Base-by-base conservation (phyloP, 2,888 invertebrate species). In the Diaprepes abbreviatus region DNA sequence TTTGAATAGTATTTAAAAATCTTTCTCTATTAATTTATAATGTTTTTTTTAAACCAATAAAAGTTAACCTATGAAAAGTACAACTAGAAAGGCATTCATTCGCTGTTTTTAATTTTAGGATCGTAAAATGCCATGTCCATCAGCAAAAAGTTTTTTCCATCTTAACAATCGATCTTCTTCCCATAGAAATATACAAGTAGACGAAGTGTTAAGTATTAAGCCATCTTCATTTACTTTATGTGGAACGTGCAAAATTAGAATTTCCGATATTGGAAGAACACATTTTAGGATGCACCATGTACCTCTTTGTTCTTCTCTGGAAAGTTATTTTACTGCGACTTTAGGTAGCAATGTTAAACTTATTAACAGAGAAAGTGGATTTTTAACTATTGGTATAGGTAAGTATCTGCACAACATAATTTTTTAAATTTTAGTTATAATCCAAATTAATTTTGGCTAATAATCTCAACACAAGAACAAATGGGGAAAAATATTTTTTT, bases 341-440 rank as follows among this genome's bases (percentile, higher is more conserved):
- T 71, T 77, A 7, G 52, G 57, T 6, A 63, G 60, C 4, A 36
- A 43, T 5, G 72, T 74, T n/a, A 24, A 62, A n/a, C 63, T 77
- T 24, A 72, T 52, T 10, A 74, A 72, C 28, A 73, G 40, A 58
- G 62, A 59, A 1, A 66, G 59, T 12, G 76, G 75, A 14, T 76
- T 77, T 64, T 55, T 77, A 21, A 76, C 74, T 1, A 62, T 77
- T 10, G 76, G 75, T 9, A 59, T 69, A 9, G 75, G 73, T 72
- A 67, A 60, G 45, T 36, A 54, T n/a, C n/a, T n/a, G n/a, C n/a
- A n/a, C n/a, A n/a, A n/a, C n/a, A n/a, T n/a, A n/a, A n/a, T n/a
- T n/a, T n/a, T n/a, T n/a, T n/a, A n/a, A n/a, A n/a, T n/a, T n/a
- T n/a, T n/a, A n/a, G n/a, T n/a, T n/a, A n/a, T n/a, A n/a, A n/a